Evolutionary conservation across 2,888 invertebrate genomes (phyloP).

Genomic region (Diploptera punctata): DNA sequence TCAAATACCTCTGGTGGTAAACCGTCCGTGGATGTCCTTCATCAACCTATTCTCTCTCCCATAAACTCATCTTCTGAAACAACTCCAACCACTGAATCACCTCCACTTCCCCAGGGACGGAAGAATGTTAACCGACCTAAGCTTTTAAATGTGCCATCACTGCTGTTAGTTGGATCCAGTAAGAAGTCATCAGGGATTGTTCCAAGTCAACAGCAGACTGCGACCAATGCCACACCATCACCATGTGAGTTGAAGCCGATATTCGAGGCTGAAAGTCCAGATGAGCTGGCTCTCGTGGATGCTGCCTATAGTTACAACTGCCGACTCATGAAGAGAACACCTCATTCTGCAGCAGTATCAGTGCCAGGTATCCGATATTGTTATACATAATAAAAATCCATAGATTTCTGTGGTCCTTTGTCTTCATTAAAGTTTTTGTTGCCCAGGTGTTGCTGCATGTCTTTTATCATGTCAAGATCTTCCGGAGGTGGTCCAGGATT

Average conservation of each 20-base stretch:
- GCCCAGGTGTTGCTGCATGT: too few species aligned
- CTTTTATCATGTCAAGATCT: too few species aligned
- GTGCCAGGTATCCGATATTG: too few species aligned
- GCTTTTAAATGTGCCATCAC: slow-evolving; percentile 56
- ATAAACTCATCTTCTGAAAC: slow-evolving; percentile 60
- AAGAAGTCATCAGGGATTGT: background rate
- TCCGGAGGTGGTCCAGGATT: too few species aligned
- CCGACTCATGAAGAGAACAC: slow-evolving; percentile 78
- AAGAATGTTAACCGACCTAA: slow-evolving; percentile 49
- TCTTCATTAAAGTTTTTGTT: too few species aligned
- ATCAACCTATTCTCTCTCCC: slow-evolving; percentile 47
- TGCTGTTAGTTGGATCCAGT: slow-evolving; percentile 49
- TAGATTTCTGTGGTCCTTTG: too few species aligned
- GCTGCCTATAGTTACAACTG: slow-evolving; percentile 90
- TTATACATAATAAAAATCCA: too few species aligned
- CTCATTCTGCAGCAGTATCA: slow-evolving; percentile 77
- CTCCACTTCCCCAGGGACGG: background rate
- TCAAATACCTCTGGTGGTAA: background rate
- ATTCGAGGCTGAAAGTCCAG: slow-evolving; percentile 97
- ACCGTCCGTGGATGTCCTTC: background rate
- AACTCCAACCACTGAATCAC: slow-evolving; percentile 58
- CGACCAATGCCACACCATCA: too few species aligned
- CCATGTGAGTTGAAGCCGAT: slow-evolving; percentile 68
- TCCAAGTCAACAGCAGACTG: background rate
- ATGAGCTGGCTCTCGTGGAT: slow-evolving; percentile 93